Evolutionary conservation across 35 echinoderm and acorn worm genomes (phyloP).

Genomic region (Nesometra sesokonis): DNA sequence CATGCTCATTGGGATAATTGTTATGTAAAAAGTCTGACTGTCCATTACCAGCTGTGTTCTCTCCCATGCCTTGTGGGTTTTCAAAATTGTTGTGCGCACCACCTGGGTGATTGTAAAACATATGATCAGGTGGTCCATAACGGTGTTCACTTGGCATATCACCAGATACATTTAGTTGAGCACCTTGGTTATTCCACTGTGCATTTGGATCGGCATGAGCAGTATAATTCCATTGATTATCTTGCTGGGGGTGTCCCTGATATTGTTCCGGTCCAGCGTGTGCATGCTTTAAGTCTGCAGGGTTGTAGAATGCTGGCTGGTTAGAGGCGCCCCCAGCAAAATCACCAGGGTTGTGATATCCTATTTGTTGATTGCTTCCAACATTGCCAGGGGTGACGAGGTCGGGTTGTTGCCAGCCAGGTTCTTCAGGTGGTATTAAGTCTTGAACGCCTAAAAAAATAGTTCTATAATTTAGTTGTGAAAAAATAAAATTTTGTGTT

Average conservation of each 20-base stretch:
- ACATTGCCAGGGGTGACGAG: not conserved
- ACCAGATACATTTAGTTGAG: not conserved
- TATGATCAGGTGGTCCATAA: not conserved
- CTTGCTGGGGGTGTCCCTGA: not conserved
- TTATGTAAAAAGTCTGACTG: not conserved
- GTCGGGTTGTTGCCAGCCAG: not conserved
- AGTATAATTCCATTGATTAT: not conserved
- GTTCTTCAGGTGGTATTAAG: not conserved
- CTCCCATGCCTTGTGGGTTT: not conserved
- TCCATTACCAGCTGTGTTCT: not conserved
- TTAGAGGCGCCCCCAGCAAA: not conserved
- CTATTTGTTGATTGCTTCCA: not conserved
- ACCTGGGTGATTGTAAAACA: not conserved
- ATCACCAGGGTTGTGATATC: not conserved
- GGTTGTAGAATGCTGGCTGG: not conserved
- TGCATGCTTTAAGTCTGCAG: not conserved
- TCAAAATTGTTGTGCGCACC: not conserved
- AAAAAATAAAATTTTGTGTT: too few relatives aligned
- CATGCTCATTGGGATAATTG: not conserved
- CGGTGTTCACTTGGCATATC: not conserved
- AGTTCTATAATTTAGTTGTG: too few relatives aligned
- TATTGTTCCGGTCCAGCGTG: not conserved
- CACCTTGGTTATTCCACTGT: not conserved
- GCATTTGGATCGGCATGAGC: not conserved
- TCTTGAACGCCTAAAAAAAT: not conserved